Conservation (phyloP, 1,140 invertebrate species). For the Drosophila navojoa region DNA sequence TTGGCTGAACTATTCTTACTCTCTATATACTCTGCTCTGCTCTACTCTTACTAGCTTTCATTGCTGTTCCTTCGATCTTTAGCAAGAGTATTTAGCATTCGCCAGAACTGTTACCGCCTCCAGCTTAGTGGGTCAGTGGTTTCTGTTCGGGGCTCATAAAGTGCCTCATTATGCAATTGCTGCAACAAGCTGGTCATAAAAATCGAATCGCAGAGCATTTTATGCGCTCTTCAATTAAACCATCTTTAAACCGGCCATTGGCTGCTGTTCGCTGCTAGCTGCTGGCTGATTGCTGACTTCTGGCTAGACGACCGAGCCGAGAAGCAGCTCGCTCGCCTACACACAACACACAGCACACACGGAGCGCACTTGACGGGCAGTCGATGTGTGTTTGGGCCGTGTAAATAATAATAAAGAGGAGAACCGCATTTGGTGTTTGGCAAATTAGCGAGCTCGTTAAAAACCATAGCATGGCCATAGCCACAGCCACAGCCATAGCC, state of each 20-base stretch:
- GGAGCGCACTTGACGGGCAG: slow-evolving; percentile 20
- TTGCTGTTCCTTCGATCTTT: no score
- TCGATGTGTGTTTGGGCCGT: slow-evolving; percentile 34
- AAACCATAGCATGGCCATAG: slow-evolving; percentile 54
- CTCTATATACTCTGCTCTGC: no score
- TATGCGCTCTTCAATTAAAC: slow-evolving; percentile 59
- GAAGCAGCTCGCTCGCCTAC: slow-evolving; percentile 36
- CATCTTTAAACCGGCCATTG: slow-evolving; percentile 37
- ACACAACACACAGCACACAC: slow-evolving; percentile 53
- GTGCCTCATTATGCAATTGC: slow-evolving; percentile 66
- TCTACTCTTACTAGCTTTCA: no score
- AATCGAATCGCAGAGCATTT: slow-evolving; percentile 24
- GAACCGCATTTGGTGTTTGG: slow-evolving; percentile 56
- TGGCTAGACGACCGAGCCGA: slow-evolving; percentile 32
- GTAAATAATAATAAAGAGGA: slow-evolving; percentile 49
- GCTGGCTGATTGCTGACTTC: background rate
- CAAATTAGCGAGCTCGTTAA: slow-evolving; percentile 73
- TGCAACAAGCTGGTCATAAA: slow-evolving; percentile 40
- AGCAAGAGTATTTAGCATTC: background rate
- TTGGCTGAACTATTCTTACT: no score
- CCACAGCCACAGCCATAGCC: background rate
- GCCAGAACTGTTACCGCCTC: background rate
- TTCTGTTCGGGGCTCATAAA: slow-evolving; percentile 23
- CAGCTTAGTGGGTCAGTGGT: slow-evolving; percentile 62
- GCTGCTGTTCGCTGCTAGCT: no score